A percentile compares a stretch with the other conserved stretches of the same genome.
Conservation (phyloP, 2,113 vertebrate species). For the Podarcis raffonei region DNA sequence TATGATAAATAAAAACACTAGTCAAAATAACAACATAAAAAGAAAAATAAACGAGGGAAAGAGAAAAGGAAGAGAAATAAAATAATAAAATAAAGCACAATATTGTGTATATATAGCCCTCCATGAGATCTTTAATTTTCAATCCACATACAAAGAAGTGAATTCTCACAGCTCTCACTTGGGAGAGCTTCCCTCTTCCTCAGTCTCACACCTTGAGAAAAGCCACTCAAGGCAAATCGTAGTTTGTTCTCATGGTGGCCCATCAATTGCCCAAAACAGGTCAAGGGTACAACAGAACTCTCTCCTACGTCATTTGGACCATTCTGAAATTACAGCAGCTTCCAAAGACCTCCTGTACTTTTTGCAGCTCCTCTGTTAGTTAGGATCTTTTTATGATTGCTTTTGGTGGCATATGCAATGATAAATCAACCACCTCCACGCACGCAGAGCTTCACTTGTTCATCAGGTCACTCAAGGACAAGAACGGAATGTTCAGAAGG, state of each 20-base stretch:
- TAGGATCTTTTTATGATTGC: not conserved
- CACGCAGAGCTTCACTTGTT: not conserved
- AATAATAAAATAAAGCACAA: too few relatives aligned
- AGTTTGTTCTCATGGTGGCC: not conserved
- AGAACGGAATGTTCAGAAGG: not conserved
- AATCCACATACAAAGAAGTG: too few relatives aligned
- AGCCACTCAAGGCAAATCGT: too few relatives aligned
- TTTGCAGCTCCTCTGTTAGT: not conserved
- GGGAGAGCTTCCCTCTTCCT: too few relatives aligned
- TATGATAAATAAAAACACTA: too few relatives aligned
- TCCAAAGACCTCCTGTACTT: not conserved
- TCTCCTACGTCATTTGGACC: not conserved
- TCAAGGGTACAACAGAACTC: not conserved
- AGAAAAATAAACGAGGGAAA: too few relatives aligned
- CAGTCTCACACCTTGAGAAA: too few relatives aligned
- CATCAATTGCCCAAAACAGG: not conserved
- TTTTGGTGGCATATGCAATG: not conserved
- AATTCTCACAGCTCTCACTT: too few relatives aligned
- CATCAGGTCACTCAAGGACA: conserved; percentile 10
- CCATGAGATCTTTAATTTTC: too few relatives aligned
- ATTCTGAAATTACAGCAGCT: not conserved
- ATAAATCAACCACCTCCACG: not conserved
- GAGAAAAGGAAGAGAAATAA: too few relatives aligned
- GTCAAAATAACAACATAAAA: too few relatives aligned
- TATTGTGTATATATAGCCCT: not conserved